These are phyloP conservation scores for Popillia japonica DNA, from an alignment of 1,140 invertebrate species.

Conservation along the genomic window DNA sequence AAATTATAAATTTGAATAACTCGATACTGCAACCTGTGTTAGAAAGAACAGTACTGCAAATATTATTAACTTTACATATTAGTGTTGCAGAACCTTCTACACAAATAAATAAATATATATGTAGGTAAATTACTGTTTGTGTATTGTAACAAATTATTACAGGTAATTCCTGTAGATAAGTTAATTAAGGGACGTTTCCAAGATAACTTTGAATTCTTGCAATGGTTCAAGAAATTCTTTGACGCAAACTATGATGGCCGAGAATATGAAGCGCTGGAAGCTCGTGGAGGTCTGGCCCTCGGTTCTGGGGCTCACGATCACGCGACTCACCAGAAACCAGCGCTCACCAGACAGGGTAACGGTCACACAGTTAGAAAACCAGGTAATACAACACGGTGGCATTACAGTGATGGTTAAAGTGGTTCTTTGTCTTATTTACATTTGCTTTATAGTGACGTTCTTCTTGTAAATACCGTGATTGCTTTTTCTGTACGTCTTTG, in stretches of 20 bases:
- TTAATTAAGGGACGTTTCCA: conserved; percentile 98
- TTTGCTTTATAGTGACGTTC: conserved; percentile 7
- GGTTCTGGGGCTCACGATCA: conserved; percentile 65
- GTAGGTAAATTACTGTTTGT: too few relatives aligned
- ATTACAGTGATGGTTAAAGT: conserved; percentile 11
- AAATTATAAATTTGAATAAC: too few relatives aligned
- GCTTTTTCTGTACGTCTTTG: conserved; percentile 1
- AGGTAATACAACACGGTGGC: conserved; percentile 37
- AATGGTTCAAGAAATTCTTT: conserved; percentile 99
- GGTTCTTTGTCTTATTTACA: not conserved
- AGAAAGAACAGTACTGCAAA: too few relatives aligned
- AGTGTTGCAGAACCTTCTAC: too few relatives aligned
- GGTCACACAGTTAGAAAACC: conserved; percentile 38
- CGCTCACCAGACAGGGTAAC: conserved; percentile 56
- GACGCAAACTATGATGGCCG: conserved; percentile 98
- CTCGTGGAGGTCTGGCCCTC: conserved; percentile 78
- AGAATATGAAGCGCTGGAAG: conserved; percentile 91
- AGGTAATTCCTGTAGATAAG: conserved; percentile 98
- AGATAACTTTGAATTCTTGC: conserved; percentile 99
- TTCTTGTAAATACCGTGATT: conserved; percentile 24
- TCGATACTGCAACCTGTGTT: too few relatives aligned
- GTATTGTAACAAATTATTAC: conserved; percentile 48
- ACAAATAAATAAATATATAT: too few relatives aligned
- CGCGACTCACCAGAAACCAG: conserved; percentile 43
- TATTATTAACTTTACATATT: too few relatives aligned